Base-by-base conservation (phyloP, 53 echinoderm and acorn worm genomes). In the Astropecten irregularis region DNA sequence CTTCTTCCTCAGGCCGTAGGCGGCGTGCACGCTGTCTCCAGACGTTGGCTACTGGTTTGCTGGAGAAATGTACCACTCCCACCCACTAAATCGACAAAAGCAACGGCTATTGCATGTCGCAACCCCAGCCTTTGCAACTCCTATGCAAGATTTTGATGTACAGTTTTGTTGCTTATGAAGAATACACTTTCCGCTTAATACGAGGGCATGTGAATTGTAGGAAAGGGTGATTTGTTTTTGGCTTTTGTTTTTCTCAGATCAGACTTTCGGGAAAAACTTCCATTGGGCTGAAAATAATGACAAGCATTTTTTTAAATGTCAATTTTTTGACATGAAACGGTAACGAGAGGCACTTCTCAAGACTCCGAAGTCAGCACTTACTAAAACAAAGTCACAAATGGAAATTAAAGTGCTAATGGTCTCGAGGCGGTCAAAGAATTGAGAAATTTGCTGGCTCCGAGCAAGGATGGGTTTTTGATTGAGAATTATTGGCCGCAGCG, bases 351-450 rank as follows among this genome's bases (percentile, higher is more conserved):
- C 6, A 16, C 27, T 58, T 65, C 37, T 40, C 36, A 10, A 30
- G 26, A 55, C 40, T 76, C 56, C 37, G 40, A 56, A 76, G 76
- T 55, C 76, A 57, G 76, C 59, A 76, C 76, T 76, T 76, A 76
- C 76, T 76, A 76, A 76, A 76, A 76, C 76, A 76, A 76, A 76
- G 76, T 76, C 76, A 39, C 39, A 76, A 76, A 76, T 76, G 76
- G 76, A 76, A 76, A 76, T 57, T 76, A 76, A 76, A 76, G 76
- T 76, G 76, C 76, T 76, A 76, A 21, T 40, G 76, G 56, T 76
- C 76, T 57, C 76, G 15, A 42, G 59, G 76, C 46, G 58, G 58
- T 76, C 6, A 58, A 7, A n/a, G n/a, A n/a, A n/a, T n/a, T n/a
- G 71, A 40, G 40, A n/a, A 58, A 56, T 35, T 65, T 40, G 18